Percentiles rank a stretch among this genome's conserved stretches.
These are phyloP conservation scores for Drosophila repletoides DNA, from an alignment of 1,140 invertebrate genomes.

Conservation along the genomic window DNA sequence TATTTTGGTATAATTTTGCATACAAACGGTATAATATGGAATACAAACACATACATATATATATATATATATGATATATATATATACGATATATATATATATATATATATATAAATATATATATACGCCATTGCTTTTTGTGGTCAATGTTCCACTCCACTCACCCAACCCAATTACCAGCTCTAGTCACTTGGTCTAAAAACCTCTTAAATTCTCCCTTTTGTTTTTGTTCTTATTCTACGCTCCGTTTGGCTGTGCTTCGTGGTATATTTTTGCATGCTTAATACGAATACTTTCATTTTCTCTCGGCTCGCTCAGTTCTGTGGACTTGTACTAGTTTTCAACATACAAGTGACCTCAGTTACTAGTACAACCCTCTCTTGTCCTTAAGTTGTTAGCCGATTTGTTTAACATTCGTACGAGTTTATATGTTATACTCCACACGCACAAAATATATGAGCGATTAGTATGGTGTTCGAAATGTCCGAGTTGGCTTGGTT, in stretches of 20 bases:
- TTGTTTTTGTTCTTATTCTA: conserved; percentile 71
- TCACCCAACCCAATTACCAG: conserved; percentile 4
- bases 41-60: conserved; percentile 12
- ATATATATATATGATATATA: conserved; percentile 13
- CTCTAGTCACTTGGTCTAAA: conserved; percentile 70
- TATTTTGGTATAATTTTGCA: conserved; percentile 75
- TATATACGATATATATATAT: conserved; percentile 12
- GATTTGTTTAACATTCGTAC: conserved; percentile 44
- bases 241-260: conserved; percentile 35
- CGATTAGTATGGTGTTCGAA: conserved; percentile 36
- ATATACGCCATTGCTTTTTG: conserved; percentile 58
- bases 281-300: conserved; percentile 67
- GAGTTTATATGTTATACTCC: conserved; percentile 41
- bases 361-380: conserved; percentile 22
- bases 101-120: conserved; percentile 50
- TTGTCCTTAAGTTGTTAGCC: conserved; percentile 13
- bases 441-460: conserved; percentile 16
- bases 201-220: conserved; percentile 51
- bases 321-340: conserved; percentile 17
- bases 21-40: conserved; percentile 19
- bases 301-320: conserved; percentile 42
- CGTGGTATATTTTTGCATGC: conserved; percentile 62
- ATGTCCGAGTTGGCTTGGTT: not conserved
- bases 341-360: conserved; percentile 7
- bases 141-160: conserved; percentile 47